Conservation (phyloP, 2,888 invertebrate genomes). For the Lordiphosa fenestrarum region DNA sequence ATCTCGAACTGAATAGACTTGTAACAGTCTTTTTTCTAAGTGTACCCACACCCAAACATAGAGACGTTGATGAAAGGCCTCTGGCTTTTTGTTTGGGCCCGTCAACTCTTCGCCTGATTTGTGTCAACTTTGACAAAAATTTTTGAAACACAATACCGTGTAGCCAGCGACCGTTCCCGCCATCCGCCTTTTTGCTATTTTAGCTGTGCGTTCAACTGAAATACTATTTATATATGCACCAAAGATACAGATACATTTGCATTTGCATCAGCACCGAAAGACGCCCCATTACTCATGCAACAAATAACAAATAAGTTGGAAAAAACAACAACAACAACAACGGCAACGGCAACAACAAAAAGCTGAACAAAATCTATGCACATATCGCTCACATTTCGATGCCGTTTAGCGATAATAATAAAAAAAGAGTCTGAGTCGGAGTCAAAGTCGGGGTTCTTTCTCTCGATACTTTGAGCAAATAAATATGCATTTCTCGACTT, state of each 20-base stretch:
- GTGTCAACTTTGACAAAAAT: conserved; percentile 59
- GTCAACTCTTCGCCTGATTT: conserved; percentile 38
- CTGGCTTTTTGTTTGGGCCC: conserved; percentile 13
- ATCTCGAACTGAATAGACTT: too few species aligned
- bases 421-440: conserved; percentile 19
- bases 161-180: conserved; percentile 4
- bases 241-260: conserved; percentile 47
- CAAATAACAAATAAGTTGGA: conserved; percentile 35
- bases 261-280: conserved; percentile 52
- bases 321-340: too few species aligned
- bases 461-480: conserved; percentile 64
- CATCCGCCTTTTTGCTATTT: conserved; percentile 59
- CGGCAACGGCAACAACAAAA: conserved; percentile 8
- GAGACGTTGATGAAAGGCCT: conserved; percentile 25
- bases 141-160: conserved; percentile 65
- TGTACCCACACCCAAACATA: background rate
- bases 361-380: conserved; percentile 41
- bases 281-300: conserved; percentile 62
- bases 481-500: conserved; percentile 66
- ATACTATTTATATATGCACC: conserved; percentile 72
- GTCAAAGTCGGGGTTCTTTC: conserved; percentile 15
- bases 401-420: conserved; percentile 45
- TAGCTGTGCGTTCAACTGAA: conserved; percentile 73
- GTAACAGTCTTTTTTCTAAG: too few species aligned
- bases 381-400: conserved; percentile 69